Conservation (phyloP, 1,140 invertebrate genomes). For the Rhagoletis pomonella region DNA sequence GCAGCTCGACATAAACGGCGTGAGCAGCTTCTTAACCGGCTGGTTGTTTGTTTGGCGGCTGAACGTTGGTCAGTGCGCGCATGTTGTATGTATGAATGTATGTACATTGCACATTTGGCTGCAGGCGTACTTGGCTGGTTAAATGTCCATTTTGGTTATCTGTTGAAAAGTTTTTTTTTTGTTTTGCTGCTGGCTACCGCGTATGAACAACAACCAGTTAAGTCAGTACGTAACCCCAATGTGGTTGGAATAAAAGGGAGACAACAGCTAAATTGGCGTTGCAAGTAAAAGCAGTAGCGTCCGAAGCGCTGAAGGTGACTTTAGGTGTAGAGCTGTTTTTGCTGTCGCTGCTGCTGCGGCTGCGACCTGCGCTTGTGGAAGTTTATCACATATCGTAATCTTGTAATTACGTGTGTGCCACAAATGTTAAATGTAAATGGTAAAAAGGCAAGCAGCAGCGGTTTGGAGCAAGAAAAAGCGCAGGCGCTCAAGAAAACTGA, state of each 20-base stretch:
- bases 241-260: background rate
- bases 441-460: conserved; percentile 7
- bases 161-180: background rate
- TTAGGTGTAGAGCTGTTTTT: background rate
- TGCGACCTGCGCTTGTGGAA: background rate
- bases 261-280: conserved; percentile 17
- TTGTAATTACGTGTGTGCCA: conserved; percentile 53
- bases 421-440: conserved; percentile 48
- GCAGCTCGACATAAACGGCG: background rate
- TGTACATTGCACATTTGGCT: background rate
- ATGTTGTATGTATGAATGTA: background rate
- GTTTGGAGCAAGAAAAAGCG: background rate
- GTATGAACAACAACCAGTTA: background rate
- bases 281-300: background rate
- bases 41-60: background rate
- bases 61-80: background rate
- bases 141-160: conserved; percentile 48
- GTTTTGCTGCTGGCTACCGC: background rate
- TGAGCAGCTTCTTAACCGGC: background rate
- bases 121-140: background rate
- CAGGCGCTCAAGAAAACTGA: background rate
- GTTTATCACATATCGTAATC: conserved; percentile 55
- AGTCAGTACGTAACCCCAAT: background rate
- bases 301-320: background rate
- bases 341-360: background rate